phyloP scores from a whole-genome alignment of 2,797 vertebrate genomes.

The Champsocephalus esox region DNA sequence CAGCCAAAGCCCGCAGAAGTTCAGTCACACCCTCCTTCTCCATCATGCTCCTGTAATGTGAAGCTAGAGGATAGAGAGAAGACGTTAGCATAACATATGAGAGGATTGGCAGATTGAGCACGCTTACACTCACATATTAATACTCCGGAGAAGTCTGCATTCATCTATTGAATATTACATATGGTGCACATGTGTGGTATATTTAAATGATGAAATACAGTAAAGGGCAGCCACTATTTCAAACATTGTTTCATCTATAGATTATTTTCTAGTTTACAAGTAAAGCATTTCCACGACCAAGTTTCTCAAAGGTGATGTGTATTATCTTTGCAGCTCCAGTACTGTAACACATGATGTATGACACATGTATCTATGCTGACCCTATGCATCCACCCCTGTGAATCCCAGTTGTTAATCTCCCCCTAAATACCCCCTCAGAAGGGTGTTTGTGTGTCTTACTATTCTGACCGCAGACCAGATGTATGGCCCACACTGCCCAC shows the following conservation, averaged over 20 bases:
- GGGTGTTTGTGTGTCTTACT: constrained; percentile 80
- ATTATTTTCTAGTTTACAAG: background rate
- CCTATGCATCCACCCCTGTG: background rate
- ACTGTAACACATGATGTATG: background rate
- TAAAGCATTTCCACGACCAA: too few relatives aligned
- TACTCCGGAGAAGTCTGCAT: background rate
- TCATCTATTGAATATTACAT: background rate
- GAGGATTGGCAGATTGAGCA: background rate
- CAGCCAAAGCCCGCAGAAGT: constrained; percentile 88
- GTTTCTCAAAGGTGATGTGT: too few relatives aligned
- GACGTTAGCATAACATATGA: constrained; percentile 15
- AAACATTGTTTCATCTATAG: too few relatives aligned
- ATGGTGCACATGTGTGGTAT: background rate
- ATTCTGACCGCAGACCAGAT: constrained; percentile 94
- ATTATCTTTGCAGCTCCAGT: background rate
- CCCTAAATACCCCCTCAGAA: background rate
- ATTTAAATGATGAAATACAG: background rate
- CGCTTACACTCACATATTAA: constrained; percentile 6
- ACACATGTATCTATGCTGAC: constrained; percentile 2
- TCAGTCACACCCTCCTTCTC: constrained; percentile 90
- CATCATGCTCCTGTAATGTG: constrained; percentile 91
- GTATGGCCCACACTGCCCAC: constrained; percentile 97
- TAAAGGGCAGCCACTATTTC: background rate
- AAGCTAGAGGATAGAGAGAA: constrained; percentile 77
- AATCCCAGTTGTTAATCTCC: background rate